These are phyloP conservation scores for Dendrolimus pini DNA, from an alignment of 2,888 invertebrate species.

Conservation along the genomic window DNA sequence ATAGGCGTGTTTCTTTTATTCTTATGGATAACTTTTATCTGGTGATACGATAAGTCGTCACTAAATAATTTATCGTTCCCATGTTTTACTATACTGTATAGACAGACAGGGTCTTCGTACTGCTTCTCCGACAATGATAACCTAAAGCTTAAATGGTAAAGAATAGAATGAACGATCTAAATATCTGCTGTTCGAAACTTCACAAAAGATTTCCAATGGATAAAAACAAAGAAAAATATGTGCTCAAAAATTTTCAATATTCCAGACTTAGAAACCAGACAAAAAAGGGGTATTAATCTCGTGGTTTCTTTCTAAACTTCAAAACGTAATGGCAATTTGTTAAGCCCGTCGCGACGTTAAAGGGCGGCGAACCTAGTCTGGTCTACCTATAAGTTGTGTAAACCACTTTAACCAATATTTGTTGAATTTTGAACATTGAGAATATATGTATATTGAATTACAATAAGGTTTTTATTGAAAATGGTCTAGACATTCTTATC, in stretches of 20 bases:
- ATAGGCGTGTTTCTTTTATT: too few species aligned
- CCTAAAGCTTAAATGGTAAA: too few species aligned
- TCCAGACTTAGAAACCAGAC: not conserved
- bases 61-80: too few species aligned
- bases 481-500: not conserved
- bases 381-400: not conserved
- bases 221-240: too few species aligned
- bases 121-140: too few species aligned
- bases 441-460: not conserved
- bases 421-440: not conserved
- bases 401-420: not conserved
- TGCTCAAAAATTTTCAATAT: not conserved
- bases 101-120: too few species aligned
- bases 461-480: not conserved
- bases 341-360: slow-evolving; percentile 21
- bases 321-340: slow-evolving; percentile 1
- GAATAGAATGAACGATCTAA: too few species aligned
- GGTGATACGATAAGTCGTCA: too few species aligned
- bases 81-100: too few species aligned
- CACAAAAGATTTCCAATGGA: too few species aligned
- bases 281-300: slow-evolving; percentile 1
- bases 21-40: too few species aligned
- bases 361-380: slow-evolving; percentile 24
- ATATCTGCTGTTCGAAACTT: too few species aligned
- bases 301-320: not conserved